Evolutionary conservation across 2,888 invertebrate genomes (phyloP).

Genomic region (Caenorhabditis sulstoni): DNA sequence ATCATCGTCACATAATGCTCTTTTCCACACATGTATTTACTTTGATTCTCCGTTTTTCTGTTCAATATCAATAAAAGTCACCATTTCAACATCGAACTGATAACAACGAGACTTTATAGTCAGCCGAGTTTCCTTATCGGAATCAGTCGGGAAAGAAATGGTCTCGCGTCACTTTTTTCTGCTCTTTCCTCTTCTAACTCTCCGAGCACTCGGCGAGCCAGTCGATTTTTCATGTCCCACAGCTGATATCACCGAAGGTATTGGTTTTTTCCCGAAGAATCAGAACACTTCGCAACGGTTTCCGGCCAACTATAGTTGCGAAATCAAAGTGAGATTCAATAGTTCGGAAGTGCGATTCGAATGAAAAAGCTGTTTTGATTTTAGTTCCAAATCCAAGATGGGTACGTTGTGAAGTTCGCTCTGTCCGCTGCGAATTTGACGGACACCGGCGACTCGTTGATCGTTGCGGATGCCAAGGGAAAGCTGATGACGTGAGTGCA

Average conservation of each 20-base stretch:
- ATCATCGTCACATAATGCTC: neutral
- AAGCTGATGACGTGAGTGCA: neutral
- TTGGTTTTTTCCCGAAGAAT: constrained; percentile 14
- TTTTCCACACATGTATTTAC: neutral
- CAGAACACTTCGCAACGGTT: neutral
- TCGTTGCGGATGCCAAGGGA: constrained; percentile 5
- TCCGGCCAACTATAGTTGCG: constrained; percentile 23
- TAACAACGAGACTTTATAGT: neutral
- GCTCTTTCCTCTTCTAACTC: neutral
- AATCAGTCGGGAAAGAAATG: neutral
- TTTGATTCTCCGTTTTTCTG: neutral
- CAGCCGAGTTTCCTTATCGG: neutral
- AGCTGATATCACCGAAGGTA: neutral
- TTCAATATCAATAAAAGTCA: too few species aligned
- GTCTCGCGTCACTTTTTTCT: neutral
- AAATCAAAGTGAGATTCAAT: constrained; percentile 9
- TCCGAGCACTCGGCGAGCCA: neutral
- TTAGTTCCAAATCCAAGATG: constrained; percentile 26
- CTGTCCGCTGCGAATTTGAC: constrained; percentile 7
- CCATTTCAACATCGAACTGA: too few species aligned
- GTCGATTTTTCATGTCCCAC: constrained; percentile 22
- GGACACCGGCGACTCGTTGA: constrained; percentile 1
- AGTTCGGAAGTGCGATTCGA: too few species aligned
- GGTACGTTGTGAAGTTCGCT: constrained; percentile 7
- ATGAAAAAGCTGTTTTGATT: neutral